phyloP scores from a whole-genome alignment of 2,888 invertebrate genomes.

The Meta bourneti region DNA sequence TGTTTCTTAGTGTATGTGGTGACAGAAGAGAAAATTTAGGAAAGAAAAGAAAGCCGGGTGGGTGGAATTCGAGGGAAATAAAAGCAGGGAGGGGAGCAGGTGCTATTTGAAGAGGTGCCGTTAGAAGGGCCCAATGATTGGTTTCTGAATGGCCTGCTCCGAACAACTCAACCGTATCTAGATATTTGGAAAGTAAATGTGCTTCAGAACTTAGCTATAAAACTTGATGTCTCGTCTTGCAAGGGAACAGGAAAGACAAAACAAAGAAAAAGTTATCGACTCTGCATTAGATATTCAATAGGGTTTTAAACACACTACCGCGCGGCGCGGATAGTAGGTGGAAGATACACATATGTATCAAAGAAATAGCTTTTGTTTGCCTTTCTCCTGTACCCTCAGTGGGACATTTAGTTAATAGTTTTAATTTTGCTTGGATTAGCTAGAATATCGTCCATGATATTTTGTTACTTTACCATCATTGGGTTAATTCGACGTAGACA shows the following conservation, averaged over 20 bases:
- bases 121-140: conserved; percentile 70
- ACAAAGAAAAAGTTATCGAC: conserved; percentile 34
- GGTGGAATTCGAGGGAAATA: conserved; percentile 49
- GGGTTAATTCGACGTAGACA: too few species aligned
- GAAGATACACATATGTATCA: neutral
- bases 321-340: neutral
- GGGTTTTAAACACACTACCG: conserved; percentile 38
- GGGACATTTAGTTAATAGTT: too few species aligned
- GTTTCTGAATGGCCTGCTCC: conserved; percentile 72
- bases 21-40: conserved; percentile 54
- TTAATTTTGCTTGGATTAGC: too few species aligned
- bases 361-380: neutral
- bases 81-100: conserved; percentile 60
- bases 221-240: conserved; percentile 58
- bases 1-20: conserved; percentile 52
- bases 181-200: conserved; percentile 68
- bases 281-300: conserved; percentile 57
- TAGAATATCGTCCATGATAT: too few species aligned
- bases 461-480: too few species aligned
- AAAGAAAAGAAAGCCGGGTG: conserved; percentile 22
- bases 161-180: conserved; percentile 61
- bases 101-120: conserved; percentile 73
- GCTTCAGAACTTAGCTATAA: conserved; percentile 67
- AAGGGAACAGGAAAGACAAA: conserved; percentile 34
- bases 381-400: neutral